Base-by-base conservation (phyloP, 2,797 vertebrate genomes). In the Cuniculus paca region DNA sequence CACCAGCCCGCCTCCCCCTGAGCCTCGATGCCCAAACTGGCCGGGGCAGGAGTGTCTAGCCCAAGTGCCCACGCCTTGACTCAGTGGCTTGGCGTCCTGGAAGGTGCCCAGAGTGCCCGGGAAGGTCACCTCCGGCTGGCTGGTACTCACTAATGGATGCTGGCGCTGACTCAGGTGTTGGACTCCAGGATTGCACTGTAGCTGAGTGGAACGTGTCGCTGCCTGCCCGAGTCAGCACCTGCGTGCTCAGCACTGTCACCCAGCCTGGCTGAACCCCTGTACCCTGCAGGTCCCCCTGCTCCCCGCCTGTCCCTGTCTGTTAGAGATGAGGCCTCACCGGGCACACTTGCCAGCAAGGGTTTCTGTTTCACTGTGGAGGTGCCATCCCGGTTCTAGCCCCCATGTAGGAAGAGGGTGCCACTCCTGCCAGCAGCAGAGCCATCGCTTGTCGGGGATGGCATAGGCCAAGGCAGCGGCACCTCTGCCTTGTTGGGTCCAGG, bases 111-210 rank as follows among this genome's bases (percentile, higher is more conserved):
- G 8, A 17, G 24, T 91, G 75, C 56, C 48, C 0, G 5, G 72
- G 88, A 97, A 97, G 94, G 94, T 91, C 65, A 75, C 50, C 52
- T 13, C 77, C 28, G 74, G 78, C 68, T 16, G 52, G 61, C 81
- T 77, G 45, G 28, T 42, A 58, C 86, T 93, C 26, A 16, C 34
- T 93, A 50, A 65, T 70, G 60, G 90, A 65, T 80, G 75, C 77
- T 45, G 56, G 14, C 9, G 34, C 86, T 97, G 94, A 97, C 94
- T 97, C 96, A 91, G 83, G 61, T 50, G 13, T 77, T 56, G 58
- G 88, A 19, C 80, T 95, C 26, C 70, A 61, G 7, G 90, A n/a
- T 88, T 78, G 34, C 48, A 14, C 78, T 74, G 92, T 60, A 65
- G 16, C 83, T 7, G 19, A 78, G 70, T 42, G 83, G 42, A 77